Percentiles rank a stretch among this genome's conserved stretches.
phyloP scores from a whole-genome alignment of 1,140 invertebrate species.

The Psilanteris sp. region DNA sequence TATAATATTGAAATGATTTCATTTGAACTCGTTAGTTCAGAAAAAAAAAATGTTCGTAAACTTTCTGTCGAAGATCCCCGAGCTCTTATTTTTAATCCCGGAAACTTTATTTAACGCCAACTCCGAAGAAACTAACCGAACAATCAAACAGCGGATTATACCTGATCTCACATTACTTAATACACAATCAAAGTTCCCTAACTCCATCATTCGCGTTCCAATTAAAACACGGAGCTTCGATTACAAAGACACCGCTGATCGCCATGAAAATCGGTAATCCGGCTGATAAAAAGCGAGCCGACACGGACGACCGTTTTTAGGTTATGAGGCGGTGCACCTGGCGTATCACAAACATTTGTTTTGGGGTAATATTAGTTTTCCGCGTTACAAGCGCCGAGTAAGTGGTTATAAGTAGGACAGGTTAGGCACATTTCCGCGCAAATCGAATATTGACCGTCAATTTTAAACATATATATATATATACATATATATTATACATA shows the following conservation, averaged over 20 bases:
- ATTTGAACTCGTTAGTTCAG: no score
- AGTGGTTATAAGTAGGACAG: constrained; percentile 12
- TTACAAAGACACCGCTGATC: constrained; percentile 24
- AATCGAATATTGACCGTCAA: constrained; percentile 25
- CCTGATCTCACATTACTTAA: constrained; percentile 14
- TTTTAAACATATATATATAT: no score
- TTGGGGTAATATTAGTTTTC: constrained; percentile 38
- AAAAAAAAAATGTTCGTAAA: no score
- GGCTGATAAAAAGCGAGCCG: constrained; percentile 1
- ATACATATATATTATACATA: no score
- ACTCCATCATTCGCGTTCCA: not conserved
- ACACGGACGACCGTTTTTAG: constrained; percentile 14
- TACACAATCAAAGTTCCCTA: constrained; percentile 28
- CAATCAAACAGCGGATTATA: constrained; percentile 4
- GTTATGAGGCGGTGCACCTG: constrained; percentile 20
- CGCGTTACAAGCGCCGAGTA: constrained; percentile 18
- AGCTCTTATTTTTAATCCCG: no score
- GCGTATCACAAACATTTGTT: constrained; percentile 37
- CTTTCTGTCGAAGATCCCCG: no score
- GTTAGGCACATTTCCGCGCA: constrained; percentile 6
- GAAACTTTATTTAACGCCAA: no score
- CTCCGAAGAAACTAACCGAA: no score
- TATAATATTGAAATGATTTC: no score
- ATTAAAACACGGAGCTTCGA: constrained; percentile 5
- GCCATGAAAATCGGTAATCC: constrained; percentile 22